phyloP scores from a whole-genome alignment of 2,113 vertebrate genomes.

The Corydoras sp. region DNA sequence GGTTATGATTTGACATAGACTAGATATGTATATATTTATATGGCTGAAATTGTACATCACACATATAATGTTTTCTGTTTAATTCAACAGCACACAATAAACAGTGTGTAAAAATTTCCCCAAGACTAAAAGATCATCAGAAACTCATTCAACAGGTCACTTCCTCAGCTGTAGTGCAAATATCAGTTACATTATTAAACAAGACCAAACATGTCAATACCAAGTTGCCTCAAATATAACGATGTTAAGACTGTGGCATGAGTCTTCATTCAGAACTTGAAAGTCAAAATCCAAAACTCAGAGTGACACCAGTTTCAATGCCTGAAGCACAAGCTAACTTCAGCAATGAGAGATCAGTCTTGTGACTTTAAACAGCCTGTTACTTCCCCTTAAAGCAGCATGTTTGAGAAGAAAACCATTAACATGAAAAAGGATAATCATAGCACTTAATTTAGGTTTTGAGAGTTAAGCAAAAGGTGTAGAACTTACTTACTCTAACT shows the following conservation, averaged over 20 bases:
- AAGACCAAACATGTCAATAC: neutral
- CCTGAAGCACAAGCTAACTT: conserved; percentile 40
- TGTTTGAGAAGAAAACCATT: conserved; percentile 14
- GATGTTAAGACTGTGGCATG: neutral
- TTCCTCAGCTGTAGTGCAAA: neutral
- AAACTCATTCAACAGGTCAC: neutral
- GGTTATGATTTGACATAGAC: neutral
- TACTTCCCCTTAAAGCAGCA: conserved; percentile 24
- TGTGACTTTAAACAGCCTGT: conserved; percentile 51
- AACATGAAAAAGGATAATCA: conserved; percentile 30
- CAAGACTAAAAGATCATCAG: neutral
- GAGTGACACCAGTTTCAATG: conserved; percentile 37
- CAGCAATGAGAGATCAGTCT: conserved; percentile 48
- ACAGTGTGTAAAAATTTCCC: too few species aligned
- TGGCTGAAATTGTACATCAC: neutral
- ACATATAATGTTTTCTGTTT: too few species aligned
- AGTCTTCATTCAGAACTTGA: conserved; percentile 13
- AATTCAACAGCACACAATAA: too few species aligned
- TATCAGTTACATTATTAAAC: neutral
- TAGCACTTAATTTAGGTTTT: conserved; percentile 38
- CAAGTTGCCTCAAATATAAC: neutral
- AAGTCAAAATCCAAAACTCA: conserved; percentile 35
- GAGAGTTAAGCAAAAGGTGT: neutral
- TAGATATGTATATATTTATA: too few species aligned
- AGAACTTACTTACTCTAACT: too few species aligned